phyloP scores from a whole-genome alignment of 2,113 vertebrate genomes.

The Burhinus bistriatus region DNA sequence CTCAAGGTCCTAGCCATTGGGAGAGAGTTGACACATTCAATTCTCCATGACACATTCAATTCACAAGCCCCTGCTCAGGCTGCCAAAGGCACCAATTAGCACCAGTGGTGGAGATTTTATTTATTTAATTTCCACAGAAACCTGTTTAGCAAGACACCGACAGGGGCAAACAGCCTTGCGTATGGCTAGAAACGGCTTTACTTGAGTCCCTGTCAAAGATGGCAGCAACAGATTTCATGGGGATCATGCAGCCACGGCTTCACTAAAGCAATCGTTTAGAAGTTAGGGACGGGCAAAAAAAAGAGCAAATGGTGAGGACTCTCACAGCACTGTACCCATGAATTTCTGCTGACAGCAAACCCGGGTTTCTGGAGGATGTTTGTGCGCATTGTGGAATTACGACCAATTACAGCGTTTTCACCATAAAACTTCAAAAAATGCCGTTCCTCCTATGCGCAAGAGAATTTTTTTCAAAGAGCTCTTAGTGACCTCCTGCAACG shows the following conservation, averaged over 20 bases:
- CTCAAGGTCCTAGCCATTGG: slow-evolving; percentile 15
- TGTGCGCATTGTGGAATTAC: fast-evolving
- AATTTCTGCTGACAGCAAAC: background rate
- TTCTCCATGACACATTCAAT: slow-evolving; percentile 56
- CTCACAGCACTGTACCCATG: background rate
- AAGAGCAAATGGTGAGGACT: background rate
- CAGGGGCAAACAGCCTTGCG: background rate
- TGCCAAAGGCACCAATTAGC: slow-evolving; percentile 63
- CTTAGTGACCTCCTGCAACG: background rate
- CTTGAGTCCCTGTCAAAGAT: background rate
- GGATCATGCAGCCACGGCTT: background rate
- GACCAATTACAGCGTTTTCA: background rate
- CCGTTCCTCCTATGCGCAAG: background rate
- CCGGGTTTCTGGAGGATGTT: background rate
- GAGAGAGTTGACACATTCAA: slow-evolving; percentile 58
- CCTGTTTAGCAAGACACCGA: slow-evolving; percentile 12
- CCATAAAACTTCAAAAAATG: background rate
- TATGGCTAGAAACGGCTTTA: background rate
- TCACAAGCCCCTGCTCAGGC: slow-evolving; percentile 25
- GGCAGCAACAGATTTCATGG: background rate
- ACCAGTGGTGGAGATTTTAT: slow-evolving; percentile 17
- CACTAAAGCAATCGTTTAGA: background rate
- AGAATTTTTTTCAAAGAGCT: background rate
- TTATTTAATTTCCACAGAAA: slow-evolving; percentile 54
- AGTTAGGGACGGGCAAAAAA: background rate